These are phyloP conservation scores for Zenarchopterus dispar DNA, from an alignment of 2,797 vertebrate genomes.

Conservation along the genomic window DNA sequence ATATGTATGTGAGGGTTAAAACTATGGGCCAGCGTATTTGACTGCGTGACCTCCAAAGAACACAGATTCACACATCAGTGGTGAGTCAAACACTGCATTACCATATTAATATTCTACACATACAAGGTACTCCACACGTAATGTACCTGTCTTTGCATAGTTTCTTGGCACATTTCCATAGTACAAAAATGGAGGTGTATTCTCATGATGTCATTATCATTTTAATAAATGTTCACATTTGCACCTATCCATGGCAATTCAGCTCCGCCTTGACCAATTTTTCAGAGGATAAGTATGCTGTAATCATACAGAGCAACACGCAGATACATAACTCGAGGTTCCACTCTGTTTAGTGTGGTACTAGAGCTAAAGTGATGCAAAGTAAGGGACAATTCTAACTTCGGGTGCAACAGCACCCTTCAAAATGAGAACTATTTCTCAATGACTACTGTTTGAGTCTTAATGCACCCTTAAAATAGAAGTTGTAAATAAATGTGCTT, in stretches of 20 bases:
- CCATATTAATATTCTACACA: conserved; percentile 20
- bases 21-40: too few relatives aligned
- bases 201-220: conserved; percentile 14
- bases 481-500: too few relatives aligned
- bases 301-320: not conserved
- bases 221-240: conserved; percentile 16
- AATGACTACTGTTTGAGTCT: too few relatives aligned
- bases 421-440: too few relatives aligned
- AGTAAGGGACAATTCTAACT: too few relatives aligned
- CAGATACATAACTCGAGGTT: not conserved
- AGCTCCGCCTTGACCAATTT: conserved; percentile 9
- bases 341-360: not conserved
- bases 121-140: not conserved
- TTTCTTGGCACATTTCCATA: conserved; percentile 14
- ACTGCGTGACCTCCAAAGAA: too few relatives aligned
- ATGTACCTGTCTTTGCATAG: conserved; percentile 1
- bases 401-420: too few relatives aligned
- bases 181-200: conserved; percentile 18
- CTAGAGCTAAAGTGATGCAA: too few relatives aligned
- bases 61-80: too few relatives aligned
- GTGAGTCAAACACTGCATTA: conserved; percentile 1
- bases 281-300: not conserved
- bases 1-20: too few relatives aligned
- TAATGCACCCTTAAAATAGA: too few relatives aligned
- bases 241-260: conserved; percentile 6